Evolutionary conservation across 2,888 invertebrate genomes (phyloP), one percentile per base, ranked within the genome.

Genomic region (Pammene aurita): DNA sequence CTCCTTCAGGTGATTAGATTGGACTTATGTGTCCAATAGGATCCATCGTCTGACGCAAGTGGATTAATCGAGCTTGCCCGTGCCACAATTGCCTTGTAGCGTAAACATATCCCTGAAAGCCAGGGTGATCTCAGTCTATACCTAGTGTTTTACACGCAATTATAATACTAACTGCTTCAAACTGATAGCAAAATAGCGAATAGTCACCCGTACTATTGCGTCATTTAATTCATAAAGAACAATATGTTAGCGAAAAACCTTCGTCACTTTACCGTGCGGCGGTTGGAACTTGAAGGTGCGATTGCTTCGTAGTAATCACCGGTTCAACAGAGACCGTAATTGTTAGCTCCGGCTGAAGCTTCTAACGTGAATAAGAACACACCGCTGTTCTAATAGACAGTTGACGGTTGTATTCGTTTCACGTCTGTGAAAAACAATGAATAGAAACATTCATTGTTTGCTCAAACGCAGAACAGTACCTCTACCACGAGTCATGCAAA

Each of bases 361-460:
- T 16, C 41, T n/a, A 52, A 38, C 44, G 16, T 62, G 41, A n/a
- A 62, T 41, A 61, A 61, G 44, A 61, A 34, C 38, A 34, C 38
- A 41, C 38, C 38, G 13, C 50, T 41, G 62, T 18, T 62, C n/a
- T 52, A 62, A 41, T 52, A 62, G 62, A 62, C 52, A 38, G 48
- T 50, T 48, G 50, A 62, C 62, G n/a, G 50, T 52, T 62, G 62
- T 52, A 62, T 62, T 62, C 62, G 62, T 62, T 52, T 18, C 62
- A 62, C 50, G 62, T 62, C 62, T 62, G 50, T 58, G 50, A 41
- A 48, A 61, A 48, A 62, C 62, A 62, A 62, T 62, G 62, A 52
- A 62, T 62, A 18, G 62, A 46, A 57, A 62, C 50, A 50, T 62
- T 62, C 48, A 62, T 62, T 62, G 62, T 62, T 62, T 62, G 48